Conservation (phyloP, 2,888 invertebrate species). For the Ectemnius lituratus region DNA sequence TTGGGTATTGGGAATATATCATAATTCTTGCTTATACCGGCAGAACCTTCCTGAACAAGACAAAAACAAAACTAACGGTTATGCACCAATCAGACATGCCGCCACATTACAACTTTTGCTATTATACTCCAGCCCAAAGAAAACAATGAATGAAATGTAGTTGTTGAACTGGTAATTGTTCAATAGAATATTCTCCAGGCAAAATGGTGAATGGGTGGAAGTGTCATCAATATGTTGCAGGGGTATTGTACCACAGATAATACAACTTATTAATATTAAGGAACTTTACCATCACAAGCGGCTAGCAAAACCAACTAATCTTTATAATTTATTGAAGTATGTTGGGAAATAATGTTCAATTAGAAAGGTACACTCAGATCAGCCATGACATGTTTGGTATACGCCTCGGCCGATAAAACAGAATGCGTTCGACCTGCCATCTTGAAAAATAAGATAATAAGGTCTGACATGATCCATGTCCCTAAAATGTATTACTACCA, state of each 20-base stretch:
- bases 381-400: constrained; percentile 66
- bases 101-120: too few relatives aligned
- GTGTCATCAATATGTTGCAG: too few relatives aligned
- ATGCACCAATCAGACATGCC: too few relatives aligned
- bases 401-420: constrained; percentile 59
- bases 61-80: too few relatives aligned
- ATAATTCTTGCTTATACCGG: constrained; percentile 29
- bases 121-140: too few relatives aligned
- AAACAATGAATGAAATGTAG: too few relatives aligned
- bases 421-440: constrained; percentile 55
- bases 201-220: too few relatives aligned
- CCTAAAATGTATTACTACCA: too few relatives aligned
- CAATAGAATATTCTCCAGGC: too few relatives aligned
- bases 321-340: background rate
- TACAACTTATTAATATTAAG: too few relatives aligned
- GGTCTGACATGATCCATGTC: background rate
- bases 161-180: too few relatives aligned
- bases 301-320: background rate
- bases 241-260: too few relatives aligned
- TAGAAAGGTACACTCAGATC: constrained; percentile 52
- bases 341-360: constrained; percentile 20
- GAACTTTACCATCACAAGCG: background rate
- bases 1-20: constrained; percentile 52
- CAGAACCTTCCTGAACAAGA: constrained; percentile 23
- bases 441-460: constrained; percentile 22